A percentile compares a stretch with the other conserved stretches of the same genome.
phyloP scores from a whole-genome alignment of 2,797 vertebrate species.

The Phaenicophaeus curvirostris region DNA sequence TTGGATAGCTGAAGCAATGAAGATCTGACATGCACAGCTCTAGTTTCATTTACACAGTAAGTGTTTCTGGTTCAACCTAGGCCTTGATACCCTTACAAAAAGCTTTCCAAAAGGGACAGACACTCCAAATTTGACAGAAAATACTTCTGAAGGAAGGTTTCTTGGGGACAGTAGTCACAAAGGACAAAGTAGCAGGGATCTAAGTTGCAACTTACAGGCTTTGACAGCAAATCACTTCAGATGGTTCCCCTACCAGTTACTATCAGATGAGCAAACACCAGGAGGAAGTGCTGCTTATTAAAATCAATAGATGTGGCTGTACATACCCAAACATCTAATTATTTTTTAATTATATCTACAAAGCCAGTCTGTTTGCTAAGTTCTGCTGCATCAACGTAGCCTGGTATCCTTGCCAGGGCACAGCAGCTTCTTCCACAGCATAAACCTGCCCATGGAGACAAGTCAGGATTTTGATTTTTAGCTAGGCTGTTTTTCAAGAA shows the following conservation, averaged over 20 bases:
- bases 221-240: not conserved
- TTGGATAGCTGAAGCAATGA: not conserved
- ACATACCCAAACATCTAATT: not conserved
- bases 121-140: not conserved
- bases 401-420: not conserved
- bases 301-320: not conserved
- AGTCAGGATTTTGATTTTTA: not conserved
- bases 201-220: rapidly evolving
- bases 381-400: not conserved
- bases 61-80: not conserved
- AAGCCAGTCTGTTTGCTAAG: rapidly evolving
- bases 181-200: not conserved
- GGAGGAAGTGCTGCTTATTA: not conserved
- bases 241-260: not conserved
- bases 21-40: rapidly evolving
- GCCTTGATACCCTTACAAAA: not conserved
- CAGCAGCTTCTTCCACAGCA: not conserved
- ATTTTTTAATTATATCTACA: not conserved
- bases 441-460: not conserved
- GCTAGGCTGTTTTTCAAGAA: not conserved
- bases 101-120: not conserved
- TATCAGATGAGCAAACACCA: not conserved
- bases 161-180: rapidly evolving
- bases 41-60: rapidly evolving
- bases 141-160: not conserved